Conservation (phyloP, 2,113 vertebrate species). For the Melanerpes formicivorus region DNA sequence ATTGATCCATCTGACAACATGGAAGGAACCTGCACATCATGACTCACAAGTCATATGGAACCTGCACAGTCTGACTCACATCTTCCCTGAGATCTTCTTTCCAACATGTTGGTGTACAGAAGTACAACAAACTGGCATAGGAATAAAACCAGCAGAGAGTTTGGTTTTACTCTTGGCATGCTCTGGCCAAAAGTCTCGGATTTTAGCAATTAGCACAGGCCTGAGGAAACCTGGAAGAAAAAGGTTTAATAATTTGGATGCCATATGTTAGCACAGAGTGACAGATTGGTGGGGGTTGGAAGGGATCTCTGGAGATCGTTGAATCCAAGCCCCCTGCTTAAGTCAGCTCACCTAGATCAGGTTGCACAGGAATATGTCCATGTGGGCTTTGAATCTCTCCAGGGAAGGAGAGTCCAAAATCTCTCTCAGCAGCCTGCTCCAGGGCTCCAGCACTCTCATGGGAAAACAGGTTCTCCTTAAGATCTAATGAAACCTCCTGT, state of each 20-base stretch:
- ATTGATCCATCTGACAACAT: not conserved
- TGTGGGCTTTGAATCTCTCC: no score
- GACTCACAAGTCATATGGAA: not conserved
- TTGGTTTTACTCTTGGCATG: not conserved
- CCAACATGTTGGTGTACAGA: not conserved
- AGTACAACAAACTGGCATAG: not conserved
- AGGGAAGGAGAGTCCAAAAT: no score
- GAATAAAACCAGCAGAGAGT: not conserved
- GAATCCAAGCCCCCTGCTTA: no score
- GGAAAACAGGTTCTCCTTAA: no score
- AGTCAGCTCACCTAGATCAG: no score
- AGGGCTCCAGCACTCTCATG: no score
- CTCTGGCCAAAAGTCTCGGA: not conserved
- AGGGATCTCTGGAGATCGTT: no score
- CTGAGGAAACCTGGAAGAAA: not conserved
- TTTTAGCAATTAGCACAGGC: not conserved
- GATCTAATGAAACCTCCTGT: no score
- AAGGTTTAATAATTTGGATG: not conserved
- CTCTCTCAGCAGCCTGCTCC: no score
- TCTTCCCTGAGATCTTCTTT: not conserved
- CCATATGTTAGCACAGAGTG: not conserved
- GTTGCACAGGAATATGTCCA: no score
- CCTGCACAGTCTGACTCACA: not conserved
- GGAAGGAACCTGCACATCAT: not conserved
- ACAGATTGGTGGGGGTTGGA: no score